Evolutionary conservation across 1,140 invertebrate genomes (phyloP).

Genomic region (Adoxophyes honmai): DNA sequence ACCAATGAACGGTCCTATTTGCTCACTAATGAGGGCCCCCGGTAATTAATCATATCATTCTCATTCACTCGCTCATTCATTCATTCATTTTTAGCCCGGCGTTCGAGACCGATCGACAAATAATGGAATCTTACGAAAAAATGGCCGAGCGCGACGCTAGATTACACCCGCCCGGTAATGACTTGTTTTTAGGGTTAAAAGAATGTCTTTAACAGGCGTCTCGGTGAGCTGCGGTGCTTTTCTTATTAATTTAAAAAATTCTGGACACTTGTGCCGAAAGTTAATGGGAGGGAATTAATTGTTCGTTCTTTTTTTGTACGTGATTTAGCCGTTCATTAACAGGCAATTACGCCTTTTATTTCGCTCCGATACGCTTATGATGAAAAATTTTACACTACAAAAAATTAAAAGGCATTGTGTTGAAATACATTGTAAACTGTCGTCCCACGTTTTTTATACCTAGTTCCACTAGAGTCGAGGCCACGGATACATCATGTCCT

Average conservation of each 20-base stretch:
- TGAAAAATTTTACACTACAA: neutral
- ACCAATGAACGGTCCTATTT: slow-evolving; percentile 69
- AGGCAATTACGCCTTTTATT: slow-evolving; percentile 22
- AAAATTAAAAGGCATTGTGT: neutral
- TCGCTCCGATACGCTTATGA: neutral
- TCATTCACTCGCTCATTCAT: slow-evolving; percentile 7
- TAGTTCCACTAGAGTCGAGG: too few species aligned
- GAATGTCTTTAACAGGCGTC: slow-evolving; percentile 70
- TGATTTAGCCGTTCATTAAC: slow-evolving; percentile 30
- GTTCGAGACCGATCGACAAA: slow-evolving; percentile 57
- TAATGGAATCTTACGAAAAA: slow-evolving; percentile 71
- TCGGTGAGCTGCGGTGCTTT: slow-evolving; percentile 31
- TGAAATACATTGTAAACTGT: too few species aligned
- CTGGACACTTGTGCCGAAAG: slow-evolving; percentile 34
- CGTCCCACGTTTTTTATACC: too few species aligned
- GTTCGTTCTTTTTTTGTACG: slow-evolving; percentile 25
- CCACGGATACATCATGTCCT: too few species aligned
- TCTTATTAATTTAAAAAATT: slow-evolving; percentile 66
- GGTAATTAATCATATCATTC: slow-evolving; percentile 74
- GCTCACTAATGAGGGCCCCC: slow-evolving; percentile 68
- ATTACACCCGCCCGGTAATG: slow-evolving; percentile 72
- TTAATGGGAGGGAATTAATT: slow-evolving; percentile 52
- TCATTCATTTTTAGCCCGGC: slow-evolving; percentile 44
- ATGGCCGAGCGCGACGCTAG: slow-evolving; percentile 59
- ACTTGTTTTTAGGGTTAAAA: slow-evolving; percentile 74